Percentiles rank a stretch among this genome's conserved stretches.
Conservation (phyloP, 2,113 vertebrate species). For the Bagarius yarrelli region DNA sequence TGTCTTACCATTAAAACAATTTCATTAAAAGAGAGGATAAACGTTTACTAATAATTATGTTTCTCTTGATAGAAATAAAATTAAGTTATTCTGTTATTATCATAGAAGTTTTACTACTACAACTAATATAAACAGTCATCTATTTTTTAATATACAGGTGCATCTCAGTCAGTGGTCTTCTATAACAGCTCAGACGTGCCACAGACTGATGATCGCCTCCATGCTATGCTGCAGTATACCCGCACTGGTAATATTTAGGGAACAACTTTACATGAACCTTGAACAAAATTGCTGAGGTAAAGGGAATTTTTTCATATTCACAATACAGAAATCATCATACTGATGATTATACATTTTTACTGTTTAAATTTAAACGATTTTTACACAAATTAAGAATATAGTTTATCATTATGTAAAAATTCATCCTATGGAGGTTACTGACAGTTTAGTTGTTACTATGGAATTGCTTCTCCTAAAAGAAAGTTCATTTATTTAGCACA, state of each 20-base stretch:
- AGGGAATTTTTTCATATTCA: background rate
- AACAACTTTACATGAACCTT: background rate
- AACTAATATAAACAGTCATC: too few relatives aligned
- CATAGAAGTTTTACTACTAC: too few relatives aligned
- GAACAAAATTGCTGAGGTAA: background rate
- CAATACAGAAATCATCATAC: background rate
- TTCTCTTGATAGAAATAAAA: background rate
- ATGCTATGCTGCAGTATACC: too few relatives aligned
- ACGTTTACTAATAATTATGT: background rate
- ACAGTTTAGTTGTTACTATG: background rate
- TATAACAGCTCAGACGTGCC: too few relatives aligned
- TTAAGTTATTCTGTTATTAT: too few relatives aligned
- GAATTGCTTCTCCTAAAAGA: background rate
- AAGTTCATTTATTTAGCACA: constrained; percentile 40
- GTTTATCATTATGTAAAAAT: background rate
- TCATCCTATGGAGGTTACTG: background rate
- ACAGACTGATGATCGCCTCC: too few relatives aligned
- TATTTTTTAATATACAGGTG: too few relatives aligned
- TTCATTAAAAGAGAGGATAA: background rate
- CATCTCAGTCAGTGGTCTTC: too few relatives aligned
- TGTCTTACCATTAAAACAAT: background rate
- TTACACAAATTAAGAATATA: background rate
- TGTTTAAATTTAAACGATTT: background rate
- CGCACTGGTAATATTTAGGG: background rate
- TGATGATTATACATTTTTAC: background rate